phyloP scores from a whole-genome alignment of 2,113 vertebrate genomes.

The Hylia prasina region DNA sequence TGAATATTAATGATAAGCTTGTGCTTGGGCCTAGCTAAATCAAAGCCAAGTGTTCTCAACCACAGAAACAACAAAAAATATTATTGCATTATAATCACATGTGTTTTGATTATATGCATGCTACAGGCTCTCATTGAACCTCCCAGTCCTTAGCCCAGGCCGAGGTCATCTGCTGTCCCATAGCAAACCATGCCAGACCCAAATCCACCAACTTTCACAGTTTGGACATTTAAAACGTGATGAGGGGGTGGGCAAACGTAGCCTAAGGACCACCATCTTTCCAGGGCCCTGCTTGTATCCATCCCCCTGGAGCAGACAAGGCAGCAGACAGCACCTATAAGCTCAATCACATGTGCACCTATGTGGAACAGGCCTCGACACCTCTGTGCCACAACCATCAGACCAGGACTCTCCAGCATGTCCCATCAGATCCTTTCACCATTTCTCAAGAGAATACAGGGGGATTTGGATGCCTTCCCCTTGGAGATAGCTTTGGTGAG shows the following conservation, averaged over 20 bases:
- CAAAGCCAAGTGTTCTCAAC: background rate
- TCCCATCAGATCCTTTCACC: background rate
- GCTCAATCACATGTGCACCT: rapidly evolving
- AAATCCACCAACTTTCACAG: background rate
- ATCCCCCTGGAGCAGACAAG: background rate
- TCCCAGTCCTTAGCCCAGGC: background rate
- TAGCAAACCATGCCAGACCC: background rate
- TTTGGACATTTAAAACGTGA: background rate
- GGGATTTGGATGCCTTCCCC: background rate
- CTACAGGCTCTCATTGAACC: background rate
- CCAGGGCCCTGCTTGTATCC: background rate
- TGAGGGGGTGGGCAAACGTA: background rate
- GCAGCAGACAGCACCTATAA: background rate
- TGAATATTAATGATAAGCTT: slow-evolving; percentile 2
- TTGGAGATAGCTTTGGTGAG: background rate
- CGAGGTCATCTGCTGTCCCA: background rate
- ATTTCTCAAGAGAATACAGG: background rate
- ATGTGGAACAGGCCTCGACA: background rate
- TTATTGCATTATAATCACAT: background rate
- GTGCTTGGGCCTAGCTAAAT: background rate
- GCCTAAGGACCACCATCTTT: background rate
- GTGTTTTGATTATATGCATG: background rate
- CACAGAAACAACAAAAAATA: slow-evolving; percentile 2
- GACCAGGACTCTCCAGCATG: background rate
- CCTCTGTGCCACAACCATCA: background rate